Percentiles rank a stretch among this genome's conserved stretches.
Conservation (phyloP, 1,140 invertebrate species). For the Pygmarrhopalites habei region DNA sequence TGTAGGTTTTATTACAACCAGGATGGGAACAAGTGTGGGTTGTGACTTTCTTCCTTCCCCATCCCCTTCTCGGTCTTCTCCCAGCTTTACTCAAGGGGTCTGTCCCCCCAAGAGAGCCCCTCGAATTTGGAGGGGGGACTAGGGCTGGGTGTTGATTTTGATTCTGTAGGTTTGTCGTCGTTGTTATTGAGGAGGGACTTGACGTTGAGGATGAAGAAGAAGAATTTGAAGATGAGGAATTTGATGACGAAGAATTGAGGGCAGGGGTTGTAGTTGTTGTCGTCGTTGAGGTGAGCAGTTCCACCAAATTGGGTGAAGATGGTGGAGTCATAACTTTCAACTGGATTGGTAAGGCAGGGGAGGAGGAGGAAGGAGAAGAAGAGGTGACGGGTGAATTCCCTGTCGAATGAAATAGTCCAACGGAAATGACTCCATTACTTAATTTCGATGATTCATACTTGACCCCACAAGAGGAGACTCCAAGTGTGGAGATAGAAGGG, state of each 20-base stretch:
- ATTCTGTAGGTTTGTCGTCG: slow-evolving; percentile 23
- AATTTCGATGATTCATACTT: too few relatives aligned
- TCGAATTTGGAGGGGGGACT: slow-evolving; percentile 33
- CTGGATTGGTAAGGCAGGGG: slow-evolving; percentile 30
- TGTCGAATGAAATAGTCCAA: too few relatives aligned
- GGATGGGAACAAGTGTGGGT: slow-evolving; percentile 55
- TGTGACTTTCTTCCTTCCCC: slow-evolving; percentile 51
- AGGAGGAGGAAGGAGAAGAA: too few relatives aligned
- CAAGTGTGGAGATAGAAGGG: not conserved
- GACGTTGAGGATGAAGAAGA: slow-evolving; percentile 32
- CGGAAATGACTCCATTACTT: too few relatives aligned
- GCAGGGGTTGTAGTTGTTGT: too few relatives aligned
- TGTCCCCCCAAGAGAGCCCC: not conserved
- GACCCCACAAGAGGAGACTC: not conserved
- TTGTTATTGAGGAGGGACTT: slow-evolving; percentile 9
- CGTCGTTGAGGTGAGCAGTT: slow-evolving; percentile 40
- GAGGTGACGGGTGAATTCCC: too few relatives aligned
- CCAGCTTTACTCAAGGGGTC: not conserved
- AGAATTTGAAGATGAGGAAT: not conserved
- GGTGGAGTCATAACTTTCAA: slow-evolving; percentile 51
- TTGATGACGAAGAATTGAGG: not conserved
- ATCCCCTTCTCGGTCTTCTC: slow-evolving; percentile 46
- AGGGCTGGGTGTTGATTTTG: slow-evolving; percentile 40
- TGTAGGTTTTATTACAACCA: slow-evolving; percentile 59
- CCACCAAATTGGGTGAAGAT: slow-evolving; percentile 51